Conservation (phyloP, 2,113 vertebrate genomes). For the Sander vitreus region DNA sequence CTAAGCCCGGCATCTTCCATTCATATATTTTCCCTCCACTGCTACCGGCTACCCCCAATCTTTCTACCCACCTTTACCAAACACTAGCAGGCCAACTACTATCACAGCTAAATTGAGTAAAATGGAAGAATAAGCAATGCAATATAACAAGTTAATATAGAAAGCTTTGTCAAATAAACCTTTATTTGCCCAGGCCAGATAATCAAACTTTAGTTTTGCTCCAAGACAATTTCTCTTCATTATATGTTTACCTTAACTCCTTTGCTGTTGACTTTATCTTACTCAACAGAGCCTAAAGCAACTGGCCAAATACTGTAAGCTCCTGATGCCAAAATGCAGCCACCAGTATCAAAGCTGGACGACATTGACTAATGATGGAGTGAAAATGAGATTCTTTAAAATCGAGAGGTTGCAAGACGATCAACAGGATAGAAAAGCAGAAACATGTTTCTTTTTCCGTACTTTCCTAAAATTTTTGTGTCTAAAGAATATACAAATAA, state of each 20-base stretch:
- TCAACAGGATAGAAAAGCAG: too few relatives aligned
- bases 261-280: neutral
- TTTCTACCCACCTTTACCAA: neutral
- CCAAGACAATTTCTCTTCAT: neutral
- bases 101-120: neutral
- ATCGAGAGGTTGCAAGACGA: too few relatives aligned
- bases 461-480: too few relatives aligned
- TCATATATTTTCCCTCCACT: neutral
- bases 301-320: neutral
- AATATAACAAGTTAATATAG: neutral
- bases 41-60: neutral
- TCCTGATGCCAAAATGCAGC: neutral
- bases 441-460: too few relatives aligned
- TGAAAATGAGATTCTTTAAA: too few relatives aligned
- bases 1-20: too few relatives aligned
- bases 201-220: neutral
- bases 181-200: neutral
- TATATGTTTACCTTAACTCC: neutral
- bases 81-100: neutral
- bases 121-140: neutral
- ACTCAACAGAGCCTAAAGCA: neutral
- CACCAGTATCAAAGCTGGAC: too few relatives aligned
- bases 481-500: too few relatives aligned
- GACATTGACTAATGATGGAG: too few relatives aligned
- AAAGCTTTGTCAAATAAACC: neutral